These are phyloP conservation scores for Danio kyathit DNA, from an alignment of 2,797 vertebrate species.

Conservation along the genomic window DNA sequence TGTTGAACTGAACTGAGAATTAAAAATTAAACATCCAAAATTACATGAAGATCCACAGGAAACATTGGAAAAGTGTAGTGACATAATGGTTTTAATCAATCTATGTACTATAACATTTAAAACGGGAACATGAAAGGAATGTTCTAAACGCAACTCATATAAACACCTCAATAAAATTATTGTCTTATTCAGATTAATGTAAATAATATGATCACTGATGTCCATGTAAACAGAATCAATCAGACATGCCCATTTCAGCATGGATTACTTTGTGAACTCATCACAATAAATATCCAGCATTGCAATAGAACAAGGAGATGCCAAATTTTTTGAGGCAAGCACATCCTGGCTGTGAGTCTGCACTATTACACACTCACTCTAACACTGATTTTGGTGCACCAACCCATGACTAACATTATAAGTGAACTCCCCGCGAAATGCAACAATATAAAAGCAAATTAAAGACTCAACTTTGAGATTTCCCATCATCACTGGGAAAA, in stretches of 20 bases:
- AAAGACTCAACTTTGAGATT: background rate
- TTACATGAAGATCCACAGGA: too few relatives aligned
- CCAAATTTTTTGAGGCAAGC: background rate
- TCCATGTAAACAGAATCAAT: too few relatives aligned
- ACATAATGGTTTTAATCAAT: too few relatives aligned
- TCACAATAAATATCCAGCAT: background rate
- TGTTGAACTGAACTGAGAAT: too few relatives aligned
- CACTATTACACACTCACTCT: background rate
- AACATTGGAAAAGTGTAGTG: too few relatives aligned
- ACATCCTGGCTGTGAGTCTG: background rate
- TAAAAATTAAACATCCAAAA: too few relatives aligned
- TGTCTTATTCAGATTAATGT: too few relatives aligned
- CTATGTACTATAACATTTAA: too few relatives aligned
- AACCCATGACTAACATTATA: background rate
- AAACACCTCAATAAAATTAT: too few relatives aligned
- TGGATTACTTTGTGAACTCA: background rate
- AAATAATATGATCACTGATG: too few relatives aligned
- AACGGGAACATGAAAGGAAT: too few relatives aligned
- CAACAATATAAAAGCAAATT: background rate
- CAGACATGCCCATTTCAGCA: background rate
- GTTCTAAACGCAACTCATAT: too few relatives aligned
- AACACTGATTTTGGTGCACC: background rate
- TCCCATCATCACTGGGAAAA: constrained; percentile 23
- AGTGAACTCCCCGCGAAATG: background rate
- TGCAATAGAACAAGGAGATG: background rate